Evolutionary conservation across 1,140 invertebrate genomes (phyloP).

Genomic region (Coelopa frigida): DNA sequence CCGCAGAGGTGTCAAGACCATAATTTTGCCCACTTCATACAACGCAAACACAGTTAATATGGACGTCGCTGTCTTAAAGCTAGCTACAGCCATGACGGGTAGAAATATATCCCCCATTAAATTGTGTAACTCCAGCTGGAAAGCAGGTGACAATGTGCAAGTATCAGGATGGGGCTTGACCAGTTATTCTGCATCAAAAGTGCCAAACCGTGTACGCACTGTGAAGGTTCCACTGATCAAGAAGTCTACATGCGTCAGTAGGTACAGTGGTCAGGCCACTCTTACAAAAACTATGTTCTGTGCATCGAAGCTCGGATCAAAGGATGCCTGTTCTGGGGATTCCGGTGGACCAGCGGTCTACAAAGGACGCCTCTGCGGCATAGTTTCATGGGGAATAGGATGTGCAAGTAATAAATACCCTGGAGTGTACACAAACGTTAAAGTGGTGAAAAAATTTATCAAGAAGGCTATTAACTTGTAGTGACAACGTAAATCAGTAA

Average conservation of each 20-base stretch:
- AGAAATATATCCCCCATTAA: conserved; percentile 25
- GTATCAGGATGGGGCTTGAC: conserved; percentile 32
- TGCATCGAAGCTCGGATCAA: conserved; percentile 24
- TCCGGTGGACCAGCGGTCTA: conserved; percentile 56
- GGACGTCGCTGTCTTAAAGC: conserved; percentile 32
- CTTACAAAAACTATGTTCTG: conserved; percentile 34
- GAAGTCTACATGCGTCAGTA: conserved; percentile 20
- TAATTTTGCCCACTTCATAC: conserved; percentile 28
- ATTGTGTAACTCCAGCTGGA: conserved; percentile 23
- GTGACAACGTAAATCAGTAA: no score
- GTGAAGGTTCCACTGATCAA: conserved; percentile 24
- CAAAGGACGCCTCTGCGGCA: conserved; percentile 48
- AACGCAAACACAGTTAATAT: conserved; percentile 25
- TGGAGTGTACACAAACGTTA: conserved; percentile 50
- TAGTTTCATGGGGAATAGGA: conserved; percentile 52
- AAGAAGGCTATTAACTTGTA: conserved; percentile 29
- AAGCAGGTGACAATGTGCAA: conserved; percentile 26
- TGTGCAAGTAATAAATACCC: conserved; percentile 48
- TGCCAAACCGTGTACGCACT: conserved; percentile 27
- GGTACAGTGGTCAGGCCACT: conserved; percentile 23
- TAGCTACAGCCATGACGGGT: conserved; percentile 21
- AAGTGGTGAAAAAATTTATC: conserved; percentile 38
- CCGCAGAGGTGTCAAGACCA: conserved; percentile 19
- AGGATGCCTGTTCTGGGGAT: conserved; percentile 48
- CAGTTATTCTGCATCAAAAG: conserved; percentile 9